These are phyloP conservation scores for Trypoxylon attenuatum DNA, from an alignment of 2,888 invertebrate genomes.

Conservation along the genomic window DNA sequence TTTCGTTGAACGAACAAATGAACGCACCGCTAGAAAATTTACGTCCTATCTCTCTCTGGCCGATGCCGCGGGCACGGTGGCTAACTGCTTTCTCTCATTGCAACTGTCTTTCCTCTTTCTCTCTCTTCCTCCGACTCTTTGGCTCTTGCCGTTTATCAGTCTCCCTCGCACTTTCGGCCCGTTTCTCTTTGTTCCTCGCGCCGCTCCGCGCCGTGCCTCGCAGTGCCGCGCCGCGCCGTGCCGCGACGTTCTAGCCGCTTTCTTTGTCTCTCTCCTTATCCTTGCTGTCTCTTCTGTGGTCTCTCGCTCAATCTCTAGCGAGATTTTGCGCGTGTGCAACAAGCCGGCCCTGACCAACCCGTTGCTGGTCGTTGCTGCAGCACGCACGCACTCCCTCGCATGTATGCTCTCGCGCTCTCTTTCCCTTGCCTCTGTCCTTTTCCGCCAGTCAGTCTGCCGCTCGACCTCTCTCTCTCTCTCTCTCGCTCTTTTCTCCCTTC, in stretches of 20 bases:
- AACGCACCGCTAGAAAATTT: conserved; percentile 73
- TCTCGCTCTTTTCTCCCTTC: conserved; percentile 13
- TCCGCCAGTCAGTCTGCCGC: background rate
- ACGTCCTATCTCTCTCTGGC: conserved; percentile 62
- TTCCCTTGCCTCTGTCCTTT: background rate
- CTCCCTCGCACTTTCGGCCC: background rate
- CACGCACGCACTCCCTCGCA: conserved; percentile 3
- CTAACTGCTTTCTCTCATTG: too few species aligned
- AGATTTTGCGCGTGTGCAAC: conserved; percentile 54
- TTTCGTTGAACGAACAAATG: conserved; percentile 73
- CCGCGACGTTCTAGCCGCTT: background rate
- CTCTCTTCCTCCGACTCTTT: background rate
- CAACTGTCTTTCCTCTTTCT: too few species aligned
- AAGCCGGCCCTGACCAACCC: conserved; percentile 51
- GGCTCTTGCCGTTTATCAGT: conserved; percentile 1
- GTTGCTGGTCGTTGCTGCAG: conserved; percentile 29
- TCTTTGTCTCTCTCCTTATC: background rate
- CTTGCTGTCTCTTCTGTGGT: conserved; percentile 4
- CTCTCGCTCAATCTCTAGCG: conserved; percentile 7
- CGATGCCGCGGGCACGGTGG: too few species aligned
- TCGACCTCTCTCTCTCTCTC: conserved; percentile 10
- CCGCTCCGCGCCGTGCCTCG: too few species aligned
- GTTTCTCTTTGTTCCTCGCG: background rate
- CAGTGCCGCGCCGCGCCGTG: too few species aligned
- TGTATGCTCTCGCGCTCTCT: conserved; percentile 14